A percentile compares a stretch with the other conserved stretches of the same genome.
Evolutionary conservation across 2,888 invertebrate species (phyloP).

Genomic region (Heliconius erato): DNA sequence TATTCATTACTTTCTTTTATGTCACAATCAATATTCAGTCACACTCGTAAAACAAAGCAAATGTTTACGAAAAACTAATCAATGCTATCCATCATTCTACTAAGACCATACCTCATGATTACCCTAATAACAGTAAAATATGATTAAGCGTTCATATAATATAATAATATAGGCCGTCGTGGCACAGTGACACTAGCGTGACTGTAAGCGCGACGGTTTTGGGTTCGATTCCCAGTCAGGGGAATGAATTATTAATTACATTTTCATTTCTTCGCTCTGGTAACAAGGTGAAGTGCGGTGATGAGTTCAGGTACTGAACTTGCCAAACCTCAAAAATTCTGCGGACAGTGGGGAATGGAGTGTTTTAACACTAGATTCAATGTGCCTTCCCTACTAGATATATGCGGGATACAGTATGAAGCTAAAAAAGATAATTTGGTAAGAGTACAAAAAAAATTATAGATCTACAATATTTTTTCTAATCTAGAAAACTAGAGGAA

Average conservation of each 20-base stretch:
- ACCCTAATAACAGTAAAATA: not conserved
- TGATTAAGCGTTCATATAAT: not conserved
- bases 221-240: not conserved
- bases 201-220: not conserved
- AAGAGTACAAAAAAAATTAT: too few species aligned
- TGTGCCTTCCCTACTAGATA: not conserved
- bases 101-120: not conserved
- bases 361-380: not conserved
- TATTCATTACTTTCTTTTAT: not conserved
- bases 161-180: too few species aligned
- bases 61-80: constrained; percentile 19
- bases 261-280: not conserved
- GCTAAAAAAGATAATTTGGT: too few species aligned
- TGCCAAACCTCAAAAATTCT: not conserved
- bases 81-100: constrained; percentile 32
- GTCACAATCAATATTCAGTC: not conserved
- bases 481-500: too few species aligned
- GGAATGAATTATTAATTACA: too few species aligned
- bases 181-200: too few species aligned
- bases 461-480: too few species aligned
- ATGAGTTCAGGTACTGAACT: not conserved
- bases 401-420: too few species aligned
- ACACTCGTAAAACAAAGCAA: constrained; percentile 15
- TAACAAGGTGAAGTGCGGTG: not conserved
- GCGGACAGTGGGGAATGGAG: not conserved